Conservation (phyloP, 2,113 vertebrate species). For the Prunella fulvescens region DNA sequence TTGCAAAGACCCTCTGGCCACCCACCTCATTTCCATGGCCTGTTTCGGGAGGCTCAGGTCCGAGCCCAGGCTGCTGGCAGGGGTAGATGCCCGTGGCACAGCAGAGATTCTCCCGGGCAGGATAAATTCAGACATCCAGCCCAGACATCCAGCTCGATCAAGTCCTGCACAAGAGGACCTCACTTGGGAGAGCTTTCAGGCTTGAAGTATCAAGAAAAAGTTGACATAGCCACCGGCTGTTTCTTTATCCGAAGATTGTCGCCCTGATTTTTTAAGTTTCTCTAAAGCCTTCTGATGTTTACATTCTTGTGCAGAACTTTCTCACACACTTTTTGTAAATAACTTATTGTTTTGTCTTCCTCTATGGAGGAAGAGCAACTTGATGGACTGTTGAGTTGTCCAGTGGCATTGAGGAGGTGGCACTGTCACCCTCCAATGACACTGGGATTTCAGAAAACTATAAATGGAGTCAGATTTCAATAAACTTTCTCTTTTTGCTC, state of each 20-base stretch:
- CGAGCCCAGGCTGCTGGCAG: background rate
- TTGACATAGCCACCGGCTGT: background rate
- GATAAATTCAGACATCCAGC: rapidly evolving
- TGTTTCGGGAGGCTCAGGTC: background rate
- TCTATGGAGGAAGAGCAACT: too few relatives aligned
- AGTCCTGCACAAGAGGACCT: background rate
- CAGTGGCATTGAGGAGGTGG: too few relatives aligned
- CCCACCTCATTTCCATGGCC: background rate
- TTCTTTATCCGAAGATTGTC: background rate
- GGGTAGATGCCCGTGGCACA: background rate
- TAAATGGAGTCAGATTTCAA: too few relatives aligned
- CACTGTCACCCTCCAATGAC: too few relatives aligned
- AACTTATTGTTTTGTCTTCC: too few relatives aligned
- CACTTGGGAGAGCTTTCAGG: background rate
- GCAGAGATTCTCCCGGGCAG: background rate
- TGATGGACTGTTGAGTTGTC: too few relatives aligned
- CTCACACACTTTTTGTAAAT: too few relatives aligned
- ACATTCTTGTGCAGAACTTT: too few relatives aligned
- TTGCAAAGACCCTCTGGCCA: background rate
- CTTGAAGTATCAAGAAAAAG: background rate
- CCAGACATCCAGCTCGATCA: background rate
- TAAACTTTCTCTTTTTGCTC: too few relatives aligned
- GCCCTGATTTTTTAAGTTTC: too few relatives aligned
- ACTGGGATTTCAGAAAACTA: too few relatives aligned
- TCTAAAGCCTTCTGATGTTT: too few relatives aligned